A percentile compares a stretch with the other conserved stretches of the same genome.
Evolutionary conservation across 2,888 invertebrate species (phyloP).

Genomic region (Cerastis rubricosa): DNA sequence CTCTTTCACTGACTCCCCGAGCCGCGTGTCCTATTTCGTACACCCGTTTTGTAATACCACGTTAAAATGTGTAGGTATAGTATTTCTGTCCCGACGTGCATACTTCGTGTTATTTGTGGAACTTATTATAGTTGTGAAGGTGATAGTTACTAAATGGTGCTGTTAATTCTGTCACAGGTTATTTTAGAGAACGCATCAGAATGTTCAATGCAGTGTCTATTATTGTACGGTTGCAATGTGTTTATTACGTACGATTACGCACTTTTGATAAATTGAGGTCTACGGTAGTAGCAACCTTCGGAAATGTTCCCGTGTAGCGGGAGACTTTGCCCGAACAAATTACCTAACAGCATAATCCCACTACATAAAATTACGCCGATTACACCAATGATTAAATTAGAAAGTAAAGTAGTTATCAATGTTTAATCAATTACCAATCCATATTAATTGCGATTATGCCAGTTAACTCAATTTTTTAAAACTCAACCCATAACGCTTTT

Average conservation of each 20-base stretch:
- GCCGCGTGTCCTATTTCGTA: conserved; percentile 75
- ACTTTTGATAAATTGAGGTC: conserved; percentile 58
- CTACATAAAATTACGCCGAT: conserved; percentile 15
- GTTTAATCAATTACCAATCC: conserved; percentile 55
- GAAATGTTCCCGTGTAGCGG: conserved; percentile 1
- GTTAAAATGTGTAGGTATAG: conserved; percentile 79
- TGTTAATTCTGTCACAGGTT: conserved; percentile 85
- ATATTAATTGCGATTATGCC: conserved; percentile 45
- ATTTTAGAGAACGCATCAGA: conserved; percentile 83
- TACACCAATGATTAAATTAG: conserved; percentile 37
- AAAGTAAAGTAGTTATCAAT: conserved; percentile 43
- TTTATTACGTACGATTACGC: conserved; percentile 55
- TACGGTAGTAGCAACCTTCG: conserved; percentile 58
- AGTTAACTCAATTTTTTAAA: conserved; percentile 39
- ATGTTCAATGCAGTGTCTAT: conserved; percentile 83
- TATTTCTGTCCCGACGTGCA: conserved; percentile 82
- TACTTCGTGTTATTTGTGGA: conserved; percentile 82
- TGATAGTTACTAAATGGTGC: conserved; percentile 82
- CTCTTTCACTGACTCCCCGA: conserved; percentile 60
- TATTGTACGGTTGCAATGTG: conserved; percentile 61
- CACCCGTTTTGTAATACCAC: conserved; percentile 75
- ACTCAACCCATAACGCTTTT: conserved; percentile 34
- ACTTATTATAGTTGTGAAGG: conserved; percentile 87
- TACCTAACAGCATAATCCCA: conserved; percentile 2
- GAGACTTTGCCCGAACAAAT: neutral